A percentile compares a stretch with the other conserved stretches of the same genome.
Evolutionary conservation across 2,113 vertebrate genomes (phyloP).

Genomic region (Sprattus sprattus): DNA sequence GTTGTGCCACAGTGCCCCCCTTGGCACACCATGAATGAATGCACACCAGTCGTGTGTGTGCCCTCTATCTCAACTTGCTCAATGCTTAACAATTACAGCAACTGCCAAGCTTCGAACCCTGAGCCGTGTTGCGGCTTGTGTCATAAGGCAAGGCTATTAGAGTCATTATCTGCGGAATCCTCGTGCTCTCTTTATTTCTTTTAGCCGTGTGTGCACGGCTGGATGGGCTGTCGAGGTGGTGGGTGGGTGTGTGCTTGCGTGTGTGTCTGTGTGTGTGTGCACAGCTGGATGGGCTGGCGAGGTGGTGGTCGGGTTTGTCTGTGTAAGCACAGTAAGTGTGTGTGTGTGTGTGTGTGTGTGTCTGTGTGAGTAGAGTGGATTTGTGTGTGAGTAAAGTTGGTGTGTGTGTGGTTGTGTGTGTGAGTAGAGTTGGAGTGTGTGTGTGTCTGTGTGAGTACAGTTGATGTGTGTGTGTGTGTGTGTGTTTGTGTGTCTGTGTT

Average conservation of each 20-base stretch:
- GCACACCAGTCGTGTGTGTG: background rate
- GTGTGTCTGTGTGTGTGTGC: background rate
- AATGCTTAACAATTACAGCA: background rate
- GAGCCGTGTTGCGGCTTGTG: background rate
- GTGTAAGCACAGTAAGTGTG: too few species aligned
- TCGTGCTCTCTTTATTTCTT: background rate
- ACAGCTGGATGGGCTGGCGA: background rate
- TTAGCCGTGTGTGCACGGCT: background rate
- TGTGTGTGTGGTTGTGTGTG: background rate
- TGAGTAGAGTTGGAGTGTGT: background rate
- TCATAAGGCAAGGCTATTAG: background rate
- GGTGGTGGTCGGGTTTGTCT: background rate
- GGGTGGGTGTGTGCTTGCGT: background rate
- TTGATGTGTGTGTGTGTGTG: too few species aligned
- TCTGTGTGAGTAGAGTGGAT: too few species aligned
- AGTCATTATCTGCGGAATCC: background rate
- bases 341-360: too few species aligned
- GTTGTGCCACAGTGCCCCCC: too few species aligned
- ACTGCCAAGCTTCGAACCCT: constrained; percentile 3
- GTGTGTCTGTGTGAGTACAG: too few species aligned
- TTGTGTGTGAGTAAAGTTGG: background rate
- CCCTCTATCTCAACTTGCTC: background rate
- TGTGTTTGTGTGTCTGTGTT: too few species aligned
- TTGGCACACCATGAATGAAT: too few species aligned
- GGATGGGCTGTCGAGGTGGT: background rate